Conservation (phyloP, 2,797 vertebrate species). For the Monodelphis domestica region DNA sequence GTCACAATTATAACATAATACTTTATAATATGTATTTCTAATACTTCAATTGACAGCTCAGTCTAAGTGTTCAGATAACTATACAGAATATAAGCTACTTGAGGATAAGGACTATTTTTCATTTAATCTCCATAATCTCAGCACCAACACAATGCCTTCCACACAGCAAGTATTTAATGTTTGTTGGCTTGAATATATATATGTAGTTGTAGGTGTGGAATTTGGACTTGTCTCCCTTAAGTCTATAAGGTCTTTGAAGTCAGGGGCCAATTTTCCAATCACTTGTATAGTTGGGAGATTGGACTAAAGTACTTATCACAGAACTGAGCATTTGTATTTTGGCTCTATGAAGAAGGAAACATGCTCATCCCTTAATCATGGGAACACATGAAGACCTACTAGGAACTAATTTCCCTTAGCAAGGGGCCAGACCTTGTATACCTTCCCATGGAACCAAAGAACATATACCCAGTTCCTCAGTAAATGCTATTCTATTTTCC, state of each 20-base stretch:
- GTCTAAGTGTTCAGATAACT: not conserved
- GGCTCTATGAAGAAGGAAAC: not conserved
- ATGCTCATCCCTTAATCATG: not conserved
- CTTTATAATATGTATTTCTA: no score
- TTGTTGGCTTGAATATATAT: not conserved
- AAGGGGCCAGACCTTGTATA: not conserved
- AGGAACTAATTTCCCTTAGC: not conserved
- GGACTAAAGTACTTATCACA: not conserved
- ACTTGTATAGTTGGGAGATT: not conserved
- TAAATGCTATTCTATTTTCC: not conserved
- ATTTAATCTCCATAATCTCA: not conserved
- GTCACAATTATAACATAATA: no score
- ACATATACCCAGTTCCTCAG: not conserved
- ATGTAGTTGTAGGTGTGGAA: not conserved
- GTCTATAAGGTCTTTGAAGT: not conserved
- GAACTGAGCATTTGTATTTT: not conserved
- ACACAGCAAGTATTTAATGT: not conserved
- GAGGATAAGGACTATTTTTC: not conserved
- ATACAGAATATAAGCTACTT: not conserved
- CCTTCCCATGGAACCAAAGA: not conserved
- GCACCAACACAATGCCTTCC: not conserved
- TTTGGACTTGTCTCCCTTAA: not conserved
- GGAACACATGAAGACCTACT: not conserved
- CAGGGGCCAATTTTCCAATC: slow-evolving; percentile 21
- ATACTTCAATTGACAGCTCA: slow-evolving; percentile 3